These are phyloP conservation scores for Calosoma granatense DNA, from an alignment of 1,140 invertebrate genomes.

Conservation along the genomic window DNA sequence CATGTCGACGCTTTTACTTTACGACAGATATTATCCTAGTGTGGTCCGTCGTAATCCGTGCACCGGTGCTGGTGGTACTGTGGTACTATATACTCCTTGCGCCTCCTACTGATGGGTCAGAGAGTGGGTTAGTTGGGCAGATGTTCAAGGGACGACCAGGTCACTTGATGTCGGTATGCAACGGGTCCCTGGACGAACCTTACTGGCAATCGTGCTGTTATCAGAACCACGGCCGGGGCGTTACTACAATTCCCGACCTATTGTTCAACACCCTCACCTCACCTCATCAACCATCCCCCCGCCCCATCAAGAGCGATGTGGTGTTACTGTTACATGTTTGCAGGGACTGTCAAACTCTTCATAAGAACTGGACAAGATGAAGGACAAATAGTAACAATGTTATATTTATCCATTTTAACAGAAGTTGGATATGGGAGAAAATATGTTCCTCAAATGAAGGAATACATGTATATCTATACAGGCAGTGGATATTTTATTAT, in stretches of 20 bases:
- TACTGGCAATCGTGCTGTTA: slow-evolving; percentile 2
- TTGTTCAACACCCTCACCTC: slow-evolving; percentile 6
- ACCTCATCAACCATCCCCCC: no score
- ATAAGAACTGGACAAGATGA: no score
- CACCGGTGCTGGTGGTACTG: background rate
- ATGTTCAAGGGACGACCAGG: background rate
- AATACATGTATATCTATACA: no score
- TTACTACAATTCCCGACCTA: background rate
- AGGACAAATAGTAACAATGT: no score
- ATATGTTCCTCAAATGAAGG: no score
- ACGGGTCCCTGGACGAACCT: slow-evolving; percentile 4
- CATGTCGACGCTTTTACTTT: background rate
- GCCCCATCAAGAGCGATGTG: no score
- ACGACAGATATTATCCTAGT: slow-evolving; percentile 5
- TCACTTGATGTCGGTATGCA: slow-evolving; percentile 4
- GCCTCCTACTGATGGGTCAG: background rate
- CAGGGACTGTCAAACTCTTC: no score
- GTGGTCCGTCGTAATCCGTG: background rate
- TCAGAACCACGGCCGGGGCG: background rate
- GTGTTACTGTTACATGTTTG: no score
- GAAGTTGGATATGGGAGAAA: no score
- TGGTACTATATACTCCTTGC: background rate
- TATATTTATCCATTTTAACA: no score
- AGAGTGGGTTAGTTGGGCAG: background rate
- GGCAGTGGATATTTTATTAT: no score